Evolutionary conservation across 92 coral and sea anemone genomes (phyloP).

Genomic region (Porites cylindrica): DNA sequence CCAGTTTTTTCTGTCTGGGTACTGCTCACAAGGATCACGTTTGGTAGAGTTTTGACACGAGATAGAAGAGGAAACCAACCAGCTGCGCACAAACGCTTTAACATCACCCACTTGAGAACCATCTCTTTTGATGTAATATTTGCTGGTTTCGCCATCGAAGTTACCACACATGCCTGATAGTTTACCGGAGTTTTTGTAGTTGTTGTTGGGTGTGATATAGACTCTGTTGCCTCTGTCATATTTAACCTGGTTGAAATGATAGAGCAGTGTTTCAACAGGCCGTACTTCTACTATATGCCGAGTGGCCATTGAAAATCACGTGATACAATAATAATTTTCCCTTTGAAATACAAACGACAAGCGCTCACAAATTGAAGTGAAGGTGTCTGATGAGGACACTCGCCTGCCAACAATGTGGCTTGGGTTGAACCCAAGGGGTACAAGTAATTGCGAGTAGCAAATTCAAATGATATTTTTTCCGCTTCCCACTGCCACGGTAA

Average conservation of each 20-base stretch:
- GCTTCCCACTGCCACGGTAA: no score
- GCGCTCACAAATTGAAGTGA: no score
- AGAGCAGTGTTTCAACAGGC: no score
- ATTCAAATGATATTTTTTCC: no score
- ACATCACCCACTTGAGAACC: constrained; percentile 27
- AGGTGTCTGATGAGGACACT: no score
- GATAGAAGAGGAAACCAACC: constrained; percentile 61
- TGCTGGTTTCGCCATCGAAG: constrained; percentile 69
- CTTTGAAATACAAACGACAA: no score
- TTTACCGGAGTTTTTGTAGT: constrained; percentile 12
- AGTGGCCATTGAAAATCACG: no score
- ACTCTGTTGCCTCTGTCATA: constrained; percentile 91
- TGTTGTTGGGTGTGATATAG: constrained; percentile 73
- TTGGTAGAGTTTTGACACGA: constrained; percentile 46
- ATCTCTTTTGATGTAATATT: constrained; percentile 58
- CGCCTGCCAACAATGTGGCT: no score
- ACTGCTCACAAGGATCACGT: constrained; percentile 50
- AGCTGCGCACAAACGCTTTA: constrained; percentile 76
- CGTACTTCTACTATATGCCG: no score
- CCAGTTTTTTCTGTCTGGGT: constrained; percentile 82
- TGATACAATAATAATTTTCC: no score
- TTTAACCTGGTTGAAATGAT: constrained; percentile 50
- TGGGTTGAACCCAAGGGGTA: no score
- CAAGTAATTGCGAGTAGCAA: no score
- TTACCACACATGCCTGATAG: constrained; percentile 91